Evolutionary conservation across 2,888 invertebrate species (phyloP), one percentile per base, ranked within the genome.

Genomic region (Dexiosoma caninum): DNA sequence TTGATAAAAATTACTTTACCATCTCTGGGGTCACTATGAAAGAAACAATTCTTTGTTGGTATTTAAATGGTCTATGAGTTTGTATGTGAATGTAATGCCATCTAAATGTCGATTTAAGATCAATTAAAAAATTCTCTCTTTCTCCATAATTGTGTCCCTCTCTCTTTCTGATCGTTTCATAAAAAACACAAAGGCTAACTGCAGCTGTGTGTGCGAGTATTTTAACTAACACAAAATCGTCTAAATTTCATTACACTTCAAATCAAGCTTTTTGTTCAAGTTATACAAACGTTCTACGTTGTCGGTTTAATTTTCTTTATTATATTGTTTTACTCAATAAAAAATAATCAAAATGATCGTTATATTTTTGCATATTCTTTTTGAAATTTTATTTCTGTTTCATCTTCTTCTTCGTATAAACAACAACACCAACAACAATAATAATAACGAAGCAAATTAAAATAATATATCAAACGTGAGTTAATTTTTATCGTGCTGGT

Each of bases 211-310:
- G 21, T 16, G 23, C 32, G 5, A 21, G 51, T 14, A 40, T 44
- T 62, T 60, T 46, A 59, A 69, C 60, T 69, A 62, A 76, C 27
- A 60, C 60, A 53, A 77, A n/a, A 70, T 70, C 40, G 21, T 44
- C n/a, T 57, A 49, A 16, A 60, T 51, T 77, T 77, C 35, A 40
- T 62, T 64, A 62, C 46, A 70, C 16, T 64, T 71, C 53, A 66
- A 71, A 70, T 64, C 64, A 70, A 70, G 57, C 49, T 64, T 78
- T 67, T 67, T 57, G 55, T 55, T 35, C 21, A 77, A 64, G 23
- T 64, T 42, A 40, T 64, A 77, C 51, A 60, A 62, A 71, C 69
- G 62, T 55, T 57, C 16, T 49, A 46, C 8, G 21, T 55, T 23
- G 53, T 62, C 35, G 67, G 64, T 69, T 76, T 59, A 3, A 57